Percentiles rank a stretch among this genome's conserved stretches.
Evolutionary conservation across 2,888 invertebrate genomes (phyloP).

Genomic region (Lampropteryx suffumata): DNA sequence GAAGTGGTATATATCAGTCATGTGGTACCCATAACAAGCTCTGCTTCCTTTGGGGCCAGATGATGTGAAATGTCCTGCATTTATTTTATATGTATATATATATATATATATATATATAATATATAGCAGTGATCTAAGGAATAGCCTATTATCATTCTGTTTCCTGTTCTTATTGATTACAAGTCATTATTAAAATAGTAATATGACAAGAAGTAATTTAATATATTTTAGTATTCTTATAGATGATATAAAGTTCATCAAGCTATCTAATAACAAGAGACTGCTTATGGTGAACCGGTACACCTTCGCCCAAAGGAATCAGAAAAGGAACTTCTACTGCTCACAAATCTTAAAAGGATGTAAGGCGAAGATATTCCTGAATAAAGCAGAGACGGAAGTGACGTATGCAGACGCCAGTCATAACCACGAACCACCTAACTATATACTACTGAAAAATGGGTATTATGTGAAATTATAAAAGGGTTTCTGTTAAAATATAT

Average conservation of each 20-base stretch:
- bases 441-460: conserved; percentile 8
- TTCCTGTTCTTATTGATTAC: no score
- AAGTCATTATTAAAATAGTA: no score
- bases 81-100: no score
- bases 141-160: no score
- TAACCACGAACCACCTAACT: conserved; percentile 27
- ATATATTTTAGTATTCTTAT: conserved; percentile 9
- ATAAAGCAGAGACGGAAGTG: conserved; percentile 31
- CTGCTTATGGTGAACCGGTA: conserved; percentile 48
- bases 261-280: conserved; percentile 33
- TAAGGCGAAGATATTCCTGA: conserved; percentile 43
- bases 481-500: no score
- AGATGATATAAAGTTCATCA: conserved; percentile 43
- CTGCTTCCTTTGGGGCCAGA: no score
- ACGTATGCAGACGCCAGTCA: conserved; percentile 31
- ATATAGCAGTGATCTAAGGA: no score
- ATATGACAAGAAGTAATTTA: no score
- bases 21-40: no score
- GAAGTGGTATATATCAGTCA: no score
- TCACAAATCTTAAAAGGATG: conserved; percentile 48
- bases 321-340: conserved; percentile 49
- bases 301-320: conserved; percentile 45
- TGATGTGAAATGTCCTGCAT: no score
- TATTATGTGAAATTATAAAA: conserved; percentile 12
- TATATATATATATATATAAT: no score